Percentiles rank a stretch among this genome's conserved stretches.
phyloP scores from a whole-genome alignment of 2,113 vertebrate genomes.

The Excalfactoria chinensis region DNA sequence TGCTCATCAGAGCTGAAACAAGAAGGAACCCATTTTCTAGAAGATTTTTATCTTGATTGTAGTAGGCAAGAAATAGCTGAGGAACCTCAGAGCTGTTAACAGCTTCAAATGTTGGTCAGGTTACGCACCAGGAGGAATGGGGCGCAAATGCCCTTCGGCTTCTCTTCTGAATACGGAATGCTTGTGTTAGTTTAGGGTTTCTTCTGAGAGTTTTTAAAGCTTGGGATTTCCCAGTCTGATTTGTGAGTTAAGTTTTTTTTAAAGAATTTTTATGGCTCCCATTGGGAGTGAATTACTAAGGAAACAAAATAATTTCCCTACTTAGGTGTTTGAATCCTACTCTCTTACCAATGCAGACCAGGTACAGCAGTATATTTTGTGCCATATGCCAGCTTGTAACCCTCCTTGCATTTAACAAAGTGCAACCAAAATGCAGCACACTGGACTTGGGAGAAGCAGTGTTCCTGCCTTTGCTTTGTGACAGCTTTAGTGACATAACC shows the following conservation, averaged over 20 bases:
- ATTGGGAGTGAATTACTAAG: background rate
- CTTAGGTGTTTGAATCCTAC: background rate
- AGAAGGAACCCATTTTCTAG: background rate
- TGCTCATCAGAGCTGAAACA: background rate
- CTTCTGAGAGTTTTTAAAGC: background rate
- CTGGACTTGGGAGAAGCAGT: background rate
- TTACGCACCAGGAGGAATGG: background rate
- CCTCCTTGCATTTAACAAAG: background rate
- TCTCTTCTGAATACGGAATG: background rate
- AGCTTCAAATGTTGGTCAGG: background rate
- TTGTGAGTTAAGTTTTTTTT: background rate
- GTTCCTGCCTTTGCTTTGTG: background rate
- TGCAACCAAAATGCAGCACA: rapidly evolving
- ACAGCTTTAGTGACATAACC: background rate
- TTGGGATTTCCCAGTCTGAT: background rate
- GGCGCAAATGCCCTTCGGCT: background rate
- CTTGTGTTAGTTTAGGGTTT: background rate
- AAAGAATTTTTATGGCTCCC: background rate
- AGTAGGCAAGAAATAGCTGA: background rate
- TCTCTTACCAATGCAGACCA: background rate
- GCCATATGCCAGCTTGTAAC: background rate
- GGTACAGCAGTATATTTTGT: background rate
- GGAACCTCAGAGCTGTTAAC: background rate
- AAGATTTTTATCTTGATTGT: background rate
- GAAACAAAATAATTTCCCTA: background rate